phyloP scores from a whole-genome alignment of 2,888 invertebrate species.

The Trissolcus brochymenae region DNA sequence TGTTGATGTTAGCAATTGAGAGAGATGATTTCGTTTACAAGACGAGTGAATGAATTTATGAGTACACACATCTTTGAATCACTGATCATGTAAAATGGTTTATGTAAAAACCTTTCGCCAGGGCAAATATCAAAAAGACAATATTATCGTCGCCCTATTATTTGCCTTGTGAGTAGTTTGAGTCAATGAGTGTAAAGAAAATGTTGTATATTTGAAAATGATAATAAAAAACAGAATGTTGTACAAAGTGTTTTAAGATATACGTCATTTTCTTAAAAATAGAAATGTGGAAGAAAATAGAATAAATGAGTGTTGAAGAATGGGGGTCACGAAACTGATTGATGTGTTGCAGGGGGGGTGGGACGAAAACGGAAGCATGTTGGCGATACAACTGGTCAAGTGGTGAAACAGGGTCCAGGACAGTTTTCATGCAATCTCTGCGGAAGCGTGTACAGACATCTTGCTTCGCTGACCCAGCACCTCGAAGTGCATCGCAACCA shows the following conservation, averaged over 20 bases:
- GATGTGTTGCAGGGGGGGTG: constrained; percentile 77
- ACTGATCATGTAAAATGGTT: not conserved
- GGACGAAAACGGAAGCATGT: constrained; percentile 76
- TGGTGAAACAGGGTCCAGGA: constrained; percentile 76
- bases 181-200: no score
- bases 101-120: not conserved
- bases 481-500: constrained; percentile 77
- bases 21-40: constrained; percentile 24
- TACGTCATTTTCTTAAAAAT: constrained; percentile 24
- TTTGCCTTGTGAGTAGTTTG: not conserved
- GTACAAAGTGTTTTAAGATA: not conserved
- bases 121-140: not conserved
- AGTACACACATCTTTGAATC: constrained; percentile 54
- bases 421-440: constrained; percentile 76
- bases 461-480: constrained; percentile 76
- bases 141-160: not conserved
- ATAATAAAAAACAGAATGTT: constrained; percentile 12
- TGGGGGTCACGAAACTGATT: constrained; percentile 75
- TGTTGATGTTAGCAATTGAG: constrained; percentile 30
- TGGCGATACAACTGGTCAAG: constrained; percentile 75
- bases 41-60: constrained; percentile 14
- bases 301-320: constrained; percentile 60
- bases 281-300: constrained; percentile 13
- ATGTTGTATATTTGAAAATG: not conserved
- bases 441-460: constrained; percentile 76